A percentile compares a stretch with the other conserved stretches of the same genome.
phyloP scores from a whole-genome alignment of 2,888 invertebrate species.

The Pycnomerus fuliginosus region DNA sequence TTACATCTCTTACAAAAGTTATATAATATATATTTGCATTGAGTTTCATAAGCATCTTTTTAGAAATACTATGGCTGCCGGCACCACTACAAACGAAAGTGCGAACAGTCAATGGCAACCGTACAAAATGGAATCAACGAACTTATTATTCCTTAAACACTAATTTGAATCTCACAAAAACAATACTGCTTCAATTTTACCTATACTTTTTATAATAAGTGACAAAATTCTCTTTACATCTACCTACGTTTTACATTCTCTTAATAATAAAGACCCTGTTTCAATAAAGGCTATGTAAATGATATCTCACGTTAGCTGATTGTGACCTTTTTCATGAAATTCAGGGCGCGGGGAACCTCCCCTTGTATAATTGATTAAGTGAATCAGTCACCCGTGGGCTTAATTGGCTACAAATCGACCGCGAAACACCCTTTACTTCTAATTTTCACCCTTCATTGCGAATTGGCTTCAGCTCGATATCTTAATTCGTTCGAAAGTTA shows the following conservation, averaged over 20 bases:
- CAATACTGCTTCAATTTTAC: conserved; percentile 45
- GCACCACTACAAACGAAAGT: no score
- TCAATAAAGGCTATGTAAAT: conserved; percentile 53
- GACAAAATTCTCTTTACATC: conserved; percentile 41
- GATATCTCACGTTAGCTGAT: conserved; percentile 49
- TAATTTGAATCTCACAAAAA: conserved; percentile 40
- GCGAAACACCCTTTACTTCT: no score
- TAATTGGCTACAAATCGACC: no score
- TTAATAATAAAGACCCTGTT: conserved; percentile 55
- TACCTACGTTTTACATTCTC: conserved; percentile 47
- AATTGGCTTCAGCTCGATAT: no score
- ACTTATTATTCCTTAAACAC: conserved; percentile 31
- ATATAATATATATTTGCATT: conserved; percentile 28
- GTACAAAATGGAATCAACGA: conserved; percentile 26
- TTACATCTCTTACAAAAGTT: conserved; percentile 29
- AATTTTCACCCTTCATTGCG: no score
- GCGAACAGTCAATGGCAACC: conserved; percentile 26
- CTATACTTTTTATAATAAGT: conserved; percentile 31
- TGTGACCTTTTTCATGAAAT: conserved; percentile 37
- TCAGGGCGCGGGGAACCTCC: conserved; percentile 39
- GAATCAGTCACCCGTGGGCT: no score
- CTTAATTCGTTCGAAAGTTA: no score
- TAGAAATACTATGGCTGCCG: conserved; percentile 19
- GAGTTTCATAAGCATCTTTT: conserved; percentile 27
- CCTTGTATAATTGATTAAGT: no score